Base-by-base conservation (phyloP, 2,113 vertebrate species). In the Ptilorrhoa leucosticta region DNA sequence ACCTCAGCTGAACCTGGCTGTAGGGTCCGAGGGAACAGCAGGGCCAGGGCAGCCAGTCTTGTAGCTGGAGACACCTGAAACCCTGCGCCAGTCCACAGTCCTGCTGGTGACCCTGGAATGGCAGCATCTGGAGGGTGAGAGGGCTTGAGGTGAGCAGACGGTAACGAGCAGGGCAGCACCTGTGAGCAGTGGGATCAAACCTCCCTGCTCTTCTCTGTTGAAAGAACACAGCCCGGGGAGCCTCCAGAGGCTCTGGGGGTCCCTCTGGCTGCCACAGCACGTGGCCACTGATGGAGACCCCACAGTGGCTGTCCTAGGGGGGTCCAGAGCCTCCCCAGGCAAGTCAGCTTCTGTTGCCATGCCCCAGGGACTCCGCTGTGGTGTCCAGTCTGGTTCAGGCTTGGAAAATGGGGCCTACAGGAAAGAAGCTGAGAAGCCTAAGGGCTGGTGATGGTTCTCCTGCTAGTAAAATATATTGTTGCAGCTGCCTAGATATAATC, bases 111-210 rank as follows among this genome's bases (percentile, higher is more conserved):
- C 76, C 35, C 19, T 0, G 1, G 24, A 21, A 5, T 7, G 27
- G 66, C 80, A 56, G 68, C 53, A 12, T 1, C n/a, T 0, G 1
- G 10, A 15, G 0, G 2, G 33, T 0, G 15, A 60, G 31, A 21
- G 45, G 22, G 20, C 3, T 9, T 1, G 0, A 0, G 7, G 44
- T 17, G 18, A 44, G 66, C 4, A 11, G 65, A 2, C 21, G 5
- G 0, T 13, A 8, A 20, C 0, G 0, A 0, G 0, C 0, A 3
- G 70, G 14, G 11, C 11, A 14, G 71, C 16, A 6, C 42, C 33
- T 9, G 13, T 0, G 2, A 56, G 39, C 1, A 1, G 21, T n/a
- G 83, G n/a, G 16, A 50, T 33, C 16, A 15, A 71, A 2, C 26
- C 26, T 39, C 37, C 48, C 53, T 31, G 56, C 45, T 70, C 54